Percentiles rank a stretch among this genome's conserved stretches.
Conservation (phyloP, 2,113 vertebrate species). For the Vulpes vulpes region DNA sequence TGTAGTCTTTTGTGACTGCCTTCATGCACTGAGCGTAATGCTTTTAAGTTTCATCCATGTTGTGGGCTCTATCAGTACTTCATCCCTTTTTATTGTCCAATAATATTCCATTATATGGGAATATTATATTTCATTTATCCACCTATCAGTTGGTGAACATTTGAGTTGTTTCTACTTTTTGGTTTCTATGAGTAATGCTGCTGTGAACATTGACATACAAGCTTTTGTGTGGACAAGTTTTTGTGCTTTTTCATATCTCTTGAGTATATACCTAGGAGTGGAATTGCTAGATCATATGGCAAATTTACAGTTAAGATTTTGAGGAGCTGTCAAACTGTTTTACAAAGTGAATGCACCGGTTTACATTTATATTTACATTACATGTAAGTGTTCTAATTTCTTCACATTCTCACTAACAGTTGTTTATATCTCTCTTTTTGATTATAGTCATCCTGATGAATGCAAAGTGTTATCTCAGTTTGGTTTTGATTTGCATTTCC, state of each 20-base stretch:
- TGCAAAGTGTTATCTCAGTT: neutral
- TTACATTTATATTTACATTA: neutral
- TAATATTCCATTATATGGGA: neutral
- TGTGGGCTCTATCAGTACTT: neutral
- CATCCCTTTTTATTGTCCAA: neutral
- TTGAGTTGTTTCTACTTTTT: neutral
- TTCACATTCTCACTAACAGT: neutral
- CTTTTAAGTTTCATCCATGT: slow-evolving; percentile 28
- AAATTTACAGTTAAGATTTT: neutral
- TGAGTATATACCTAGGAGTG: neutral
- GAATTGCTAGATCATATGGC: neutral
- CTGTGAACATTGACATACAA: neutral
- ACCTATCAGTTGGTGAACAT: neutral
- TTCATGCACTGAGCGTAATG: neutral
- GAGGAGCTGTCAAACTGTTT: neutral
- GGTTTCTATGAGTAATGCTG: neutral
- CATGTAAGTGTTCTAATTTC: neutral
- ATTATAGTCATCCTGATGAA: neutral
- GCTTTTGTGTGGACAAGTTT: slow-evolving; percentile 1
- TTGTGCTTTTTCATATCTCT: neutral
- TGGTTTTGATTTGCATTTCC: neutral
- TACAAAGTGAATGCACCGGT: neutral
- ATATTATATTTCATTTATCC: neutral
- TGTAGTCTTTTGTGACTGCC: neutral
- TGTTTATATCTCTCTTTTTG: neutral